These are phyloP conservation scores for Toxotes jaculatrix DNA, from an alignment of 2,113 vertebrate genomes.

Conservation along the genomic window DNA sequence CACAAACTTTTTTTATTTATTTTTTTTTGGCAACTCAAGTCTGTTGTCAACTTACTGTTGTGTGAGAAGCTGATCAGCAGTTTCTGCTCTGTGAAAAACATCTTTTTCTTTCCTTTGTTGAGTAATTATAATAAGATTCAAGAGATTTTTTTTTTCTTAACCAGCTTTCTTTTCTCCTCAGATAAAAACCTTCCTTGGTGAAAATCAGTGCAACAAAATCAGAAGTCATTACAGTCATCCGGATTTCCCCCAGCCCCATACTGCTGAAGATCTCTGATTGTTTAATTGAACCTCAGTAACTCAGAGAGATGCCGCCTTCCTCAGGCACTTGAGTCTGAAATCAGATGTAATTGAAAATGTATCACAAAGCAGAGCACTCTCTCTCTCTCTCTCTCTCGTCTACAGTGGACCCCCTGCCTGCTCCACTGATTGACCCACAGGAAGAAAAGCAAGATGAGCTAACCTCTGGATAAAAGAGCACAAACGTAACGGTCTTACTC, in stretches of 20 bases:
- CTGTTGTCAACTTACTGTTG: neutral
- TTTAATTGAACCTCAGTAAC: conserved; percentile 19
- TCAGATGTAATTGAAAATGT: conserved; percentile 45
- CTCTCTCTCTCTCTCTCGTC: neutral
- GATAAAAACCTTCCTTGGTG: conserved; percentile 3
- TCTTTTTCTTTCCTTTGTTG: neutral
- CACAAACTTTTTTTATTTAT: conserved; percentile 15
- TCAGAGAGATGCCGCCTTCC: neutral
- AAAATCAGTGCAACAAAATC: conserved; percentile 2
- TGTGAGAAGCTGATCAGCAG: conserved; percentile 35
- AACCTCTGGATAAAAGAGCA: conserved; percentile 37
- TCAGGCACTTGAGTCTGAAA: conserved; percentile 13
- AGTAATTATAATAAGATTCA: conserved; percentile 32
- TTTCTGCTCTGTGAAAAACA: neutral
- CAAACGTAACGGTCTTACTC: conserved; percentile 30
- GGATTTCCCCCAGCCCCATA: neutral
- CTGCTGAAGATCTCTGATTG: conserved; percentile 9
- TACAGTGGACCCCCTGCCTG: conserved; percentile 4
- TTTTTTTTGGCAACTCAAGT: conserved; percentile 3
- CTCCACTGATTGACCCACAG: conserved; percentile 22
- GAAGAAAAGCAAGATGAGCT: conserved; percentile 6
- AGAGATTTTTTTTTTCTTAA: neutral
- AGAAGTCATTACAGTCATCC: neutral
- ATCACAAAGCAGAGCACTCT: conserved; percentile 1
- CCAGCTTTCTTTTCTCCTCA: neutral